A percentile compares a stretch with the other conserved stretches of the same genome.
Conservation (phyloP, 2,113 vertebrate genomes). For the Chascanopsetta lugubris region DNA sequence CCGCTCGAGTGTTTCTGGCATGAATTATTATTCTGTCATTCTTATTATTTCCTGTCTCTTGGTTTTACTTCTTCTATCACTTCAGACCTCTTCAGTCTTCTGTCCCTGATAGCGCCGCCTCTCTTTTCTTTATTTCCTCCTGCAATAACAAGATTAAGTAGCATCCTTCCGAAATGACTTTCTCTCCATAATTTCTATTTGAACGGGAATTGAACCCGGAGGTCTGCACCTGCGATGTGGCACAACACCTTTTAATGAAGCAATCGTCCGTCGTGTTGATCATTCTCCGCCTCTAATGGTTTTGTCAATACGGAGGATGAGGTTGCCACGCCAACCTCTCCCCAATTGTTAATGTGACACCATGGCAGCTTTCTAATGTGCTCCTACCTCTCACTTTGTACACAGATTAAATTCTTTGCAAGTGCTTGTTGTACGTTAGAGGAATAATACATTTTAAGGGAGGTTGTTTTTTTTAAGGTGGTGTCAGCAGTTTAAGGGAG, state of each 20-base stretch:
- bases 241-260: conserved; percentile 19
- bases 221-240: conserved; percentile 17
- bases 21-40: too few species aligned
- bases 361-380: conserved; percentile 33
- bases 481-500: too few species aligned
- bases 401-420: conserved; percentile 3
- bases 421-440: not conserved
- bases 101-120: not conserved
- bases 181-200: too few species aligned
- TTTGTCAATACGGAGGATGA: conserved; percentile 59
- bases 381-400: not conserved
- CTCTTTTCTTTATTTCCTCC: not conserved
- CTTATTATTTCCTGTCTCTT: not conserved
- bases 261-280: conserved; percentile 53
- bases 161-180: not conserved
- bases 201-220: not conserved
- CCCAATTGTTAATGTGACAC: conserved; percentile 16
- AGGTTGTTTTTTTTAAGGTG: too few species aligned
- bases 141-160: not conserved
- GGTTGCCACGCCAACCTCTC: conserved; percentile 21
- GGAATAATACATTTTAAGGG: not conserved
- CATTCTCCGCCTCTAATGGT: conserved; percentile 51
- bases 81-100: too few species aligned
- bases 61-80: not conserved
- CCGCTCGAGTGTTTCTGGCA: not conserved